phyloP scores from a whole-genome alignment of 2,113 vertebrate genomes.

The Erinaceus europaeus region DNA sequence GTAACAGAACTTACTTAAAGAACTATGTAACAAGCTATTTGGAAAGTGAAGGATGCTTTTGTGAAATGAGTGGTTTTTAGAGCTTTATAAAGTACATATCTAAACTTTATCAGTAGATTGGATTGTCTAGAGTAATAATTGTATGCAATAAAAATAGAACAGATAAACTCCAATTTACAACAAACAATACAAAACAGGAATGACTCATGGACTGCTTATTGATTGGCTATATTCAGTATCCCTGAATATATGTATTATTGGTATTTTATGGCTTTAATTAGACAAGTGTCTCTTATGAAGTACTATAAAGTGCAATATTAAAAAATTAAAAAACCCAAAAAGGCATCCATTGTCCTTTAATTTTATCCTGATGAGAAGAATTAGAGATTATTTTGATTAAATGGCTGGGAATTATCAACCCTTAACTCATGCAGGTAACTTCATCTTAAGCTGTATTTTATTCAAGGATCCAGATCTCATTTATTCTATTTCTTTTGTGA shows the following conservation, averaged over 20 bases:
- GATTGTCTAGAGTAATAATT: conserved; percentile 56
- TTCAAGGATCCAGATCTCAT: conserved; percentile 44
- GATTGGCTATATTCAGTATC: conserved; percentile 72
- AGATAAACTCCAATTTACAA: conserved; percentile 74
- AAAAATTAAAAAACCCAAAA: conserved; percentile 74
- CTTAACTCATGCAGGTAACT: conserved; percentile 29
- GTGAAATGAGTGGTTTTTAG: conserved; percentile 54
- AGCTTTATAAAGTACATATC: conserved; percentile 54
- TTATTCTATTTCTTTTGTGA: neutral
- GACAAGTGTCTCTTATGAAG: conserved; percentile 81
- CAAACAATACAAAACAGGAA: conserved; percentile 72
- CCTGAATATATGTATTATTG: conserved; percentile 79
- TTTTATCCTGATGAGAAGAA: conserved; percentile 71
- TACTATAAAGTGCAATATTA: conserved; percentile 83
- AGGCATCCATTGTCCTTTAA: conserved; percentile 69
- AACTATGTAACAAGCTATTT: neutral
- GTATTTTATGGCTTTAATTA: conserved; percentile 83
- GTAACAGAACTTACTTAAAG: conserved; percentile 40
- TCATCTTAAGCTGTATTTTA: conserved; percentile 47
- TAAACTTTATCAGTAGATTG: conserved; percentile 53
- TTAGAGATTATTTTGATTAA: conserved; percentile 65
- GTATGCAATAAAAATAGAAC: conserved; percentile 61
- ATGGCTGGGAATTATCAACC: conserved; percentile 56
- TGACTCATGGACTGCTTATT: conserved; percentile 73
- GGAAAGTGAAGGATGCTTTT: conserved; percentile 54